Base-by-base conservation (phyloP, 2,113 vertebrate species). In the Lycocorax pyrrhopterus region DNA sequence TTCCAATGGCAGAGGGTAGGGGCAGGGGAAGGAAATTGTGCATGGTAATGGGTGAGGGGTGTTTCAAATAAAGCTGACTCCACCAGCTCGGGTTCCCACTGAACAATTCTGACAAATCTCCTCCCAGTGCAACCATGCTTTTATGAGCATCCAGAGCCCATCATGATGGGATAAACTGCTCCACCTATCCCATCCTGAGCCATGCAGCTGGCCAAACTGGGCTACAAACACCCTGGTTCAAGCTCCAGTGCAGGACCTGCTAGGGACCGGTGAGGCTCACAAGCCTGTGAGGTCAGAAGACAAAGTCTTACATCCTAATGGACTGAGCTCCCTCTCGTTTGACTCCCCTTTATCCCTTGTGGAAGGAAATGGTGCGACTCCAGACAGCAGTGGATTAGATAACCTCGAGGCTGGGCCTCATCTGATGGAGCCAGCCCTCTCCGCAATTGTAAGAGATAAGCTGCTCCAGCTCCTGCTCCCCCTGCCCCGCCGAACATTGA, bases 351-450 rank as follows among this genome's bases (percentile, higher is more conserved):
- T 96, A 69, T 89, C 43, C 93, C 52, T 33, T 56, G 52, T 2
- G 22, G 90, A 92, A 96, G 88, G 93, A 94, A 93, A 78, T 9
- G 35, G 58, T 93, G 90, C 0, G 13, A 92, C 76, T 97, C 47
- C 83, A 91, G 87, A 93, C 64, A 23, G 72, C 0, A 0, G 30
- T 81, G 93, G 75, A 80, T 87, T 68, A 96, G 94, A 91, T 92
- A 96, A 96, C 87, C 85, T 85, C 8, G 2, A 86, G 90, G 52
- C 90, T 92, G 79, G 59, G 72, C 72, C 90, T 89, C 52, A 5
- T 86, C 83, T 88, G 93, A 86, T 75, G 86, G 79, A 96, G 85
- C 79, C 90, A 86, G 93, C 76, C 58, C 84, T 64, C 77, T 68
- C 84, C 1, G 9, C 87, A 91, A 35, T 21, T 91, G 13, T 26